Evolutionary conservation across 2,113 vertebrate genomes (phyloP), one percentile per base, ranked within the genome.

Genomic region (Vulpes lagopus): DNA sequence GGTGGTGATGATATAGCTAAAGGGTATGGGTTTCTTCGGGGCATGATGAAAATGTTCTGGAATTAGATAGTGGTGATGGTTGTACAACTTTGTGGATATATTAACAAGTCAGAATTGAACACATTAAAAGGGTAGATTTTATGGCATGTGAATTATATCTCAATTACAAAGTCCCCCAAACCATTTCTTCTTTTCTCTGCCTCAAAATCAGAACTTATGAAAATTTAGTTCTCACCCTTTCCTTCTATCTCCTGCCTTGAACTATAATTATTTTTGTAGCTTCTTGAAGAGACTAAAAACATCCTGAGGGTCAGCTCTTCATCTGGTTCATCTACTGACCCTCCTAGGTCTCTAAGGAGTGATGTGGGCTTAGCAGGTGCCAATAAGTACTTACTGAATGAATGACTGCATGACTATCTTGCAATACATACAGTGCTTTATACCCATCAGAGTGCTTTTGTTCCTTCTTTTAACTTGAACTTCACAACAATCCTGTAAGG

Each of bases 401-500:
- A 92, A 82, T 14, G 91, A 80, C 2, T 71, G 55, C 64, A 53
- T 65, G 69, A 69, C 74, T 81, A 23, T 30, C 23, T 95, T 86
- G 55, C 23, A 76, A 76, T 16, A 82, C 10, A 65, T 49, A 76
- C 12, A 49, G 62, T 53, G 65, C 51, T 79, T 76, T 64, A 65
- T 78, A 74, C 10, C 51, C 89, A 71, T 25, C 67, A 82, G 57
- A 95, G n/a, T 59, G 19, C 60, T 91, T 94, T 89, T 78, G 65
- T 43, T 93, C 76, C 78, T n/a, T n/a, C 38, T 89, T 97, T 95
- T 86, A 81, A 78, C 96, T 60, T 89, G 86, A 95, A 93, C 67
- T 89, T 95, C 30, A 79, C 51, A 93, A 91, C 43, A 82, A 76
- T 80, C 51, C 60, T 71, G 23, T 60, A 49, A 93, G 60, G 82